Evolutionary conservation across 2,888 invertebrate species (phyloP).

Genomic region (Hedychridium roseum): DNA sequence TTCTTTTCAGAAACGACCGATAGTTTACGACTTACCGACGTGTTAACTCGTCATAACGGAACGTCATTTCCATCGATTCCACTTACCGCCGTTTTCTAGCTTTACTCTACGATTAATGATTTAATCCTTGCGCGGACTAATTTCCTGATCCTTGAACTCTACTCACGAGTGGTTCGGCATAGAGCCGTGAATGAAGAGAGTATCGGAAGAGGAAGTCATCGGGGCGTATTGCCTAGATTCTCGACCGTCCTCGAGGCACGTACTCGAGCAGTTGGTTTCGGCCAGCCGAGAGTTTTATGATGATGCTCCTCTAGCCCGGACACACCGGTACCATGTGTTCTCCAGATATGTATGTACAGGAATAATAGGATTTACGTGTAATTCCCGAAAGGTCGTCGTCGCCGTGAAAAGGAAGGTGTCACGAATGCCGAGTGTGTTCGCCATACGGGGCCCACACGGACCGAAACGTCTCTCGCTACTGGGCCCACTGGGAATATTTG

Average conservation of each 20-base stretch:
- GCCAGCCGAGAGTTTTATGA: slow-evolving; percentile 26
- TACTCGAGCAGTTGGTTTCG: slow-evolving; percentile 5
- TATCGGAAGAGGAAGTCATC: slow-evolving; percentile 9
- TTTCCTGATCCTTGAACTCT: too few species aligned
- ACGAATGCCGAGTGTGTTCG: slow-evolving; percentile 24
- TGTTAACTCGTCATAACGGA: too few species aligned
- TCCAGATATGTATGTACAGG: slow-evolving; percentile 36
- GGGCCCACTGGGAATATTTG: too few species aligned
- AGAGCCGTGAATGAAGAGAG: too few species aligned
- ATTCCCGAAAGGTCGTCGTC: slow-evolving; percentile 26
- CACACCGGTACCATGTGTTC: slow-evolving; percentile 38
- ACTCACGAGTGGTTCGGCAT: too few species aligned
- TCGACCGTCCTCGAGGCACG: slow-evolving; percentile 14
- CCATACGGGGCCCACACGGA: slow-evolving; percentile 33
- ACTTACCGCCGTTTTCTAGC: too few species aligned
- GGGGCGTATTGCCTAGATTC: neutral
- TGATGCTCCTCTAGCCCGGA: slow-evolving; percentile 3
- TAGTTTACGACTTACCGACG: too few species aligned
- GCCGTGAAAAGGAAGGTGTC: slow-evolving; percentile 21
- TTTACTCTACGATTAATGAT: too few species aligned
- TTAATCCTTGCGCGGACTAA: too few species aligned
- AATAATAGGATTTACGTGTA: slow-evolving; percentile 48
- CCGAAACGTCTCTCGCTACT: slow-evolving; percentile 21
- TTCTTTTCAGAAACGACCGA: too few species aligned
- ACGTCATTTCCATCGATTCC: too few species aligned